These are phyloP conservation scores for Coturnix japonica DNA, from an alignment of 2,113 vertebrate genomes.

Conservation along the genomic window DNA sequence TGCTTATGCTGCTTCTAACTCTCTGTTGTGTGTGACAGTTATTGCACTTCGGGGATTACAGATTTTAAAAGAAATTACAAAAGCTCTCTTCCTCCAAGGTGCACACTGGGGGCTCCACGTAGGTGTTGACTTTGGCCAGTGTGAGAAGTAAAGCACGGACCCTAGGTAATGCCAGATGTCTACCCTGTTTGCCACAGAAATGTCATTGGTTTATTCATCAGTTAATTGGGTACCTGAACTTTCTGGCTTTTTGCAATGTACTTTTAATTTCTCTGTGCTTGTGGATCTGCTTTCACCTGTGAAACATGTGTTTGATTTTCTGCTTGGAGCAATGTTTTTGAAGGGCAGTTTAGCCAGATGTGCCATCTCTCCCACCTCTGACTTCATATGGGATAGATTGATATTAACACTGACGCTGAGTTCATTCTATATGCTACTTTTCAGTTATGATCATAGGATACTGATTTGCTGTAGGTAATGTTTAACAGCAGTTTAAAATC, in stretches of 20 bases:
- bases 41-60: neutral
- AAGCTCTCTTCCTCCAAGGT: neutral
- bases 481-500: neutral
- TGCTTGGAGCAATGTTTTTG: neutral
- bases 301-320: neutral
- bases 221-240: neutral
- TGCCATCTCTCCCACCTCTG: neutral
- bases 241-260: neutral
- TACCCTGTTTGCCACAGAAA: neutral
- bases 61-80: neutral
- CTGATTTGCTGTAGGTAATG: neutral
- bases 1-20: neutral
- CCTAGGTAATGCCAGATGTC: neutral
- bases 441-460: neutral
- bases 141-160: neutral
- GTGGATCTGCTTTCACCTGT: neutral
- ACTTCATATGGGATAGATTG: neutral
- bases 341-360: neutral
- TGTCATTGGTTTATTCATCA: neutral
- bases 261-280: neutral
- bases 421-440: neutral
- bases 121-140: neutral
- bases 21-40: neutral
- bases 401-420: neutral
- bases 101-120: neutral